Evolutionary conservation across 92 coral and sea anemone genomes (phyloP).

Genomic region (Meandrina meandrites): DNA sequence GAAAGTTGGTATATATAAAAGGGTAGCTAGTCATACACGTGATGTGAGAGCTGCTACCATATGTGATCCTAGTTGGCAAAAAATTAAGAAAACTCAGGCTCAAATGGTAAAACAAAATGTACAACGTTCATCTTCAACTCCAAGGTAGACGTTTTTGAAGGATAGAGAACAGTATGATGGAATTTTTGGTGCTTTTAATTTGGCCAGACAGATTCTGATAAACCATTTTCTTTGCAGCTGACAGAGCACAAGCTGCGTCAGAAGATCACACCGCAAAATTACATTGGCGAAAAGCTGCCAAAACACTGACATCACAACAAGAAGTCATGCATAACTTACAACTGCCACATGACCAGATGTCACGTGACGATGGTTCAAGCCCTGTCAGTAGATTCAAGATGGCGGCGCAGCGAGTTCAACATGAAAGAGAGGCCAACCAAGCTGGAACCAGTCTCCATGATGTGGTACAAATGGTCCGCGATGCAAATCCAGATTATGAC

Average conservation of each 20-base stretch:
- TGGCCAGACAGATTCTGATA: neutral
- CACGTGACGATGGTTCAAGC: conserved; percentile 10
- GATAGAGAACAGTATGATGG: neutral
- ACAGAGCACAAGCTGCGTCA: conserved; percentile 1
- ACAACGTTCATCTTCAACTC: too few species aligned
- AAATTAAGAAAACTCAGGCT: too few species aligned
- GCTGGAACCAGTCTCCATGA: conserved; percentile 40
- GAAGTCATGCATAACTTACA: conserved; percentile 12
- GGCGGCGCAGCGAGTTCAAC: conserved; percentile 40
- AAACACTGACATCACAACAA: conserved; percentile 15
- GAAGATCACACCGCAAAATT: conserved; percentile 17
- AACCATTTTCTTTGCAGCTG: neutral
- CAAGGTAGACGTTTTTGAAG: too few species aligned
- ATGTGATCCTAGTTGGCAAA: too few species aligned
- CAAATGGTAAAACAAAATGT: too few species aligned
- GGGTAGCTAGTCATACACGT: too few species aligned
- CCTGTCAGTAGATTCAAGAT: conserved; percentile 26
- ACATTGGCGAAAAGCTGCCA: conserved; percentile 40
- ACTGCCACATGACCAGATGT: conserved; percentile 13
- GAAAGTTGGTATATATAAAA: too few species aligned
- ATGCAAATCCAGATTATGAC: conserved; percentile 19
- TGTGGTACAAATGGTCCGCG: conserved; percentile 34
- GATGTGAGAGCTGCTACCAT: too few species aligned
- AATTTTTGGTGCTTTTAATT: neutral
- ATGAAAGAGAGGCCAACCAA: conserved; percentile 29